These are phyloP conservation scores for Picathartes gymnocephalus DNA, from an alignment of 2,113 vertebrate species.

Conservation along the genomic window DNA sequence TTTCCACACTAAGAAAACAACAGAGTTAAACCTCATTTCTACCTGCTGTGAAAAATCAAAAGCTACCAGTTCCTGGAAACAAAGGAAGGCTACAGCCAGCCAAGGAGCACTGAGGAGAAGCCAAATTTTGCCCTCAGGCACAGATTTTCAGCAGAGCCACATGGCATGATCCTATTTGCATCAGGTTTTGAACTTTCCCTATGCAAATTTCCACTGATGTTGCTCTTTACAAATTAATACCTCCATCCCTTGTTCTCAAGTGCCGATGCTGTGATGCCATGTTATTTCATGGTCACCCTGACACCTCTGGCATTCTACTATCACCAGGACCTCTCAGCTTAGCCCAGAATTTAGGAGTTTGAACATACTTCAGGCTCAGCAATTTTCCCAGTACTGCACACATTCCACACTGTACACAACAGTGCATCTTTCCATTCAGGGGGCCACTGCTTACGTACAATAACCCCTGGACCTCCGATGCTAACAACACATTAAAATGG, in stretches of 20 bases:
- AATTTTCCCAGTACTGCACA: neutral
- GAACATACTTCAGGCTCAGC: neutral
- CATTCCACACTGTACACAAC: neutral
- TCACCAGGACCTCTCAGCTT: neutral
- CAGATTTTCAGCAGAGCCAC: neutral
- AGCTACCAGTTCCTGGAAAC: constrained; percentile 1
- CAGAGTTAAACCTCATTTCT: constrained; percentile 3
- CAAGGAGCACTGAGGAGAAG: neutral
- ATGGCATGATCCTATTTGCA: neutral
- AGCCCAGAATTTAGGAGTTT: neutral
- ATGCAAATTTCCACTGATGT: neutral
- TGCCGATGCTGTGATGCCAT: neutral
- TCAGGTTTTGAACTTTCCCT: neutral
- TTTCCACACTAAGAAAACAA: neutral
- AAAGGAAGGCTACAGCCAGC: neutral
- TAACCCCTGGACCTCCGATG: neutral
- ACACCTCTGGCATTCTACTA: neutral
- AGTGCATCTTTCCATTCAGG: neutral
- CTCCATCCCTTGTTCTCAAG: neutral
- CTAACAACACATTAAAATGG: neutral
- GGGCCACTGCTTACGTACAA: neutral
- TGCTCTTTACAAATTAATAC: neutral
- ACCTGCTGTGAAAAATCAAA: constrained; percentile 25
- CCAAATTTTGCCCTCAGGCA: constrained; percentile 20
- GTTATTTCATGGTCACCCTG: neutral